phyloP scores from a whole-genome alignment of 2,113 vertebrate genomes.

The Emydura subglobosa region DNA sequence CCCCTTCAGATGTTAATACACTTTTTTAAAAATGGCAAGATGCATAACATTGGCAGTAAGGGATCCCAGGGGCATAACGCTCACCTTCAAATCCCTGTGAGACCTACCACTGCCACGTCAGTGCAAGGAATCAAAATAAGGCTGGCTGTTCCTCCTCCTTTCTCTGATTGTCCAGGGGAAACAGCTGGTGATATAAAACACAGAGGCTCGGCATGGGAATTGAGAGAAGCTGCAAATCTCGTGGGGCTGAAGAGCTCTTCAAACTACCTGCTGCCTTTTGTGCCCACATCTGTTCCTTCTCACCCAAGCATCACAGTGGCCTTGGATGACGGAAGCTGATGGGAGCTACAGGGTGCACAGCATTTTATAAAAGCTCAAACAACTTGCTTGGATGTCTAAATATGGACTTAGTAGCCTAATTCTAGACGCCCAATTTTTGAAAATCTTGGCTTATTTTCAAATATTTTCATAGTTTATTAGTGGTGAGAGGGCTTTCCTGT shows the following conservation, averaged over 20 bases:
- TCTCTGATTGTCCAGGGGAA: neutral
- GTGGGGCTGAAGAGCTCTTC: neutral
- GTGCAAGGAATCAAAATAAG: neutral
- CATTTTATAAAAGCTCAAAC: neutral
- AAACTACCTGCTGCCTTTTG: neutral
- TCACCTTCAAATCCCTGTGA: neutral
- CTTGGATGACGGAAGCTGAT: neutral
- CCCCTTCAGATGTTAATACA: neutral
- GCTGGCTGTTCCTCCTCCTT: neutral
- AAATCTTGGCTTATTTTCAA: neutral
- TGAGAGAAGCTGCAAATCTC: constrained; percentile 6
- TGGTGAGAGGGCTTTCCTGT: neutral
- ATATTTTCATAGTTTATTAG: neutral
- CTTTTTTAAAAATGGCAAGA: neutral
- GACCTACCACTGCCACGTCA: neutral
- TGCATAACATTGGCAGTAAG: neutral
- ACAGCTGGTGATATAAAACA: neutral
- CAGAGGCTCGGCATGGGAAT: fast-evolving
- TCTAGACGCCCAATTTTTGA: neutral
- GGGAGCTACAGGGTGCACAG: neutral
- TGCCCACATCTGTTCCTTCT: neutral
- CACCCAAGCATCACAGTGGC: neutral
- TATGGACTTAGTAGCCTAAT: neutral
- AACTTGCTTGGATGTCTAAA: neutral
- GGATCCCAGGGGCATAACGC: fast-evolving